phyloP scores from a whole-genome alignment of 2,797 vertebrate genomes.

The Gouania willdenowi region DNA sequence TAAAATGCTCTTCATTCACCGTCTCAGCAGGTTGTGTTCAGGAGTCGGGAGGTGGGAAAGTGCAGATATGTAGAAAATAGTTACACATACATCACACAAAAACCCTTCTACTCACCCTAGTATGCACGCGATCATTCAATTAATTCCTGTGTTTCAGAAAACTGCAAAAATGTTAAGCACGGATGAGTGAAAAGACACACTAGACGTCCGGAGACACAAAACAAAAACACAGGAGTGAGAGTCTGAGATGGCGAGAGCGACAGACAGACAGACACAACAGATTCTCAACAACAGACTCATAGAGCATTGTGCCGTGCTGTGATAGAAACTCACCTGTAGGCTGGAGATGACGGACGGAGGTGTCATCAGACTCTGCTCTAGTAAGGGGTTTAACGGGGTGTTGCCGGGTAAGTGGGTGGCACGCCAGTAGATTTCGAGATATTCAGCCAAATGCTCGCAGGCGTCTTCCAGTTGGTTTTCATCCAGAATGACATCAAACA shows the following conservation, averaged over 20 bases:
- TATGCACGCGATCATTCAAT: conserved; percentile 79
- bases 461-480: conserved; percentile 96
- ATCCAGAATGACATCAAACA: conserved; percentile 94
- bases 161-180: conserved; percentile 79
- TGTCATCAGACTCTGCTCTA: conserved; percentile 79
- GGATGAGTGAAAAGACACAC: conserved; percentile 73
- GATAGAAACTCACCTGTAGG: conserved; percentile 80
- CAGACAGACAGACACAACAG: conserved; percentile 27
- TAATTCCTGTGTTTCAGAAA: conserved; percentile 85
- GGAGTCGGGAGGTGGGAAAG: conserved; percentile 16
- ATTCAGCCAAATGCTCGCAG: conserved; percentile 91
- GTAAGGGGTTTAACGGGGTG: conserved; percentile 74
- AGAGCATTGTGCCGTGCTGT: not conserved
- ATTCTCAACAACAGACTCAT: not conserved
- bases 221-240: conserved; percentile 52
- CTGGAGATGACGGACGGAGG: conserved; percentile 85
- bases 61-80: conserved; percentile 30
- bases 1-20: conserved; percentile 48
- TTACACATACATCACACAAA: conserved; percentile 39
- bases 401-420: conserved; percentile 88
- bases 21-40: conserved; percentile 43
- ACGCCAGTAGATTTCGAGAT: conserved; percentile 92
- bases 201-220: conserved; percentile 61
- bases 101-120: conserved; percentile 79
- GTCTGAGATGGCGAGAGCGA: conserved; percentile 58